phyloP scores from a whole-genome alignment of 92 coral and sea anemone genomes.

The Porites divaricata region DNA sequence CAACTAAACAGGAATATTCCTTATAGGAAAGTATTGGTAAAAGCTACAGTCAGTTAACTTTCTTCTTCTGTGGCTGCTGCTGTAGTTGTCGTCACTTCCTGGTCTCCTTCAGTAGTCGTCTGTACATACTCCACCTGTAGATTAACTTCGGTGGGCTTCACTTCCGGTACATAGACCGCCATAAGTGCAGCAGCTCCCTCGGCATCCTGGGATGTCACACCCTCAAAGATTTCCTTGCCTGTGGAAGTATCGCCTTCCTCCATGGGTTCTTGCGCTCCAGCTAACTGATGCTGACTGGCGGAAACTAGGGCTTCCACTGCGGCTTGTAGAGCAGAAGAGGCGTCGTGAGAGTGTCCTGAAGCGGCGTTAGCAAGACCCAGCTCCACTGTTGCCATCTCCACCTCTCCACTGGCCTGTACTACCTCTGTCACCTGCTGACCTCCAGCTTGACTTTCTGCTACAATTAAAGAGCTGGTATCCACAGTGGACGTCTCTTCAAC shows the following conservation, averaged over 20 bases:
- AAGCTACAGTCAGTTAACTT: constrained; percentile 5
- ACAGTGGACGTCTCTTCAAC: constrained; percentile 80
- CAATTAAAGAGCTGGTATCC: constrained; percentile 81
- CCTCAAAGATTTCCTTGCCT: constrained; percentile 78
- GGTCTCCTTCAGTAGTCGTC: constrained; percentile 34
- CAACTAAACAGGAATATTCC: neutral
- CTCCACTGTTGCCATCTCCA: constrained; percentile 94
- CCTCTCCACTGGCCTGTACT: constrained; percentile 78
- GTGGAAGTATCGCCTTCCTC: constrained; percentile 66
- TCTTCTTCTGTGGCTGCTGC: constrained; percentile 13
- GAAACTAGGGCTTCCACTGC: constrained; percentile 94
- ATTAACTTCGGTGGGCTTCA: constrained; percentile 37
- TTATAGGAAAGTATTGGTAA: neutral
- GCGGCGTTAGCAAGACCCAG: constrained; percentile 68
- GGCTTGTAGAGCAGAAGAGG: constrained; percentile 83
- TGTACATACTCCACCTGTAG: constrained; percentile 60
- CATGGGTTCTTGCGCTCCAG: constrained; percentile 76
- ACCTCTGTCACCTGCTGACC: constrained; percentile 75
- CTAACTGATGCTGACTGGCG: constrained; percentile 91
- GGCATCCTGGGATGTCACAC: constrained; percentile 69
- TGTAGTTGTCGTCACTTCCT: constrained; percentile 1
- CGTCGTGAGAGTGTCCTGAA: constrained; percentile 67
- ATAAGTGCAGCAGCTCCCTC: constrained; percentile 54
- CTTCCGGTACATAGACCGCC: constrained; percentile 57
- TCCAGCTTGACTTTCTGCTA: constrained; percentile 43